Conservation (phyloP, 1,140 invertebrate species). For the Meteorus sp. region DNA sequence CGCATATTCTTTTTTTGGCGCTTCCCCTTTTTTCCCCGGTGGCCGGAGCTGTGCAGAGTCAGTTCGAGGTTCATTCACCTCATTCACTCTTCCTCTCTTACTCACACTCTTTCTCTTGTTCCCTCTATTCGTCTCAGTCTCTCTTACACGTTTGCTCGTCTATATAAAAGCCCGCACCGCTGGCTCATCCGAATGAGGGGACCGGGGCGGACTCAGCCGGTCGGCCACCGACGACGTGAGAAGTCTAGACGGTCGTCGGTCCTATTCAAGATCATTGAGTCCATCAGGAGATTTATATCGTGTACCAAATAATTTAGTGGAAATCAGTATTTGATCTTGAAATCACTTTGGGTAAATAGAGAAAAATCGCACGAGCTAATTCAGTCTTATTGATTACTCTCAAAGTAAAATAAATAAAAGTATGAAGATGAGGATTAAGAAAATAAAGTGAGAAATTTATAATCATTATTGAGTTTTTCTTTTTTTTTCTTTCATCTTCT, state of each 20-base stretch:
- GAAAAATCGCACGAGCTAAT: no score
- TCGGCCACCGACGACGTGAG: not conserved
- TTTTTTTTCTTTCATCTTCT: no score
- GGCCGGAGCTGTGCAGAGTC: constrained; percentile 15
- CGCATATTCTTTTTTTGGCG: constrained; percentile 21
- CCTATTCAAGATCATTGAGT: constrained; percentile 7
- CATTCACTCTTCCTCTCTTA: constrained; percentile 19
- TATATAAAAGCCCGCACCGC: constrained; percentile 11
- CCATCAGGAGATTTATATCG: not conserved
- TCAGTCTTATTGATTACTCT: no score
- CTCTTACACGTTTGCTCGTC: no score
- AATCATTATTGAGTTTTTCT: no score
- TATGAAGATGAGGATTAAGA: no score
- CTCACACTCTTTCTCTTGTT: constrained; percentile 9
- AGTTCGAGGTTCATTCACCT: constrained; percentile 35
- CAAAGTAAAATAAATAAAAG: no score
- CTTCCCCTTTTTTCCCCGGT: constrained; percentile 24
- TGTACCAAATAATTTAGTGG: not conserved
- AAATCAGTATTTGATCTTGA: not conserved
- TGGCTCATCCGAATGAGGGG: constrained; percentile 21
- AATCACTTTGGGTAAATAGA: no score
- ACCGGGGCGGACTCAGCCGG: no score
- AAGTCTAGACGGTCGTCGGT: constrained; percentile 14
- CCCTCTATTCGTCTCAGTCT: not conserved
- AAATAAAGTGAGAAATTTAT: no score